Base-by-base conservation (phyloP, 2,888 invertebrate species). In the Frankliniella intonsa region DNA sequence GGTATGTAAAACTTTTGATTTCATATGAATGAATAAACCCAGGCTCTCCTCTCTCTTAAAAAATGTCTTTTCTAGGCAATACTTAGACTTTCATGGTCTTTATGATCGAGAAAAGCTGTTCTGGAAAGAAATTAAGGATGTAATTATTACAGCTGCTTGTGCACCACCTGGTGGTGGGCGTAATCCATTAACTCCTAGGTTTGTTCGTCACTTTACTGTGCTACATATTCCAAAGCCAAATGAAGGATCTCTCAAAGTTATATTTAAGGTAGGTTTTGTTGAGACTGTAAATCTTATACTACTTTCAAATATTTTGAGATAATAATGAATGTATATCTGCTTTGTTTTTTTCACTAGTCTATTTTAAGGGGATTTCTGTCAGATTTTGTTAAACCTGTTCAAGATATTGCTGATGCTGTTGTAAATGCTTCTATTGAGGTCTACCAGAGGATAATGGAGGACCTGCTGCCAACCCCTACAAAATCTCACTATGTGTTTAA, bases 401-500 rank as follows among this genome's bases (percentile, higher is more conserved):
- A 92, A 0, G 90, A 90, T 1, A 88, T 94, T 0, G 92, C 91
- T 0, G 93, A 93, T 82, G 89, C 92, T 49, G 92, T 97, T 86
- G 95, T 97, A 0, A 91, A 92, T 84, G 95, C 97, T 0, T 93
- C 96, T 0, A 94, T 97, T 79, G 94, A 95, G 81, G 90, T 97
- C 3, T 98, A 97, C 87, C 90, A 92, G 84, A 92, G 93, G 85
- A 95, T 97, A 80, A 92, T 94, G 22, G 89, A 91, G 0, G 94
- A 95, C 85, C 91, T 98, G 84, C 88, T 97, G 50, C 97, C 97
- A 0, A 97, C 97, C 0, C 97, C 97, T 0, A 92, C 95, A 50
- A 97, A 97, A 87, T 95, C 95, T 0, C 97, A 97, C 88, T 97
- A 98, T 86, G 93, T 97, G 19, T 98, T 97, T 87, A 98, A 97